phyloP scores from a whole-genome alignment of 2,888 invertebrate genomes.

The Caenorhabditis sp. region DNA sequence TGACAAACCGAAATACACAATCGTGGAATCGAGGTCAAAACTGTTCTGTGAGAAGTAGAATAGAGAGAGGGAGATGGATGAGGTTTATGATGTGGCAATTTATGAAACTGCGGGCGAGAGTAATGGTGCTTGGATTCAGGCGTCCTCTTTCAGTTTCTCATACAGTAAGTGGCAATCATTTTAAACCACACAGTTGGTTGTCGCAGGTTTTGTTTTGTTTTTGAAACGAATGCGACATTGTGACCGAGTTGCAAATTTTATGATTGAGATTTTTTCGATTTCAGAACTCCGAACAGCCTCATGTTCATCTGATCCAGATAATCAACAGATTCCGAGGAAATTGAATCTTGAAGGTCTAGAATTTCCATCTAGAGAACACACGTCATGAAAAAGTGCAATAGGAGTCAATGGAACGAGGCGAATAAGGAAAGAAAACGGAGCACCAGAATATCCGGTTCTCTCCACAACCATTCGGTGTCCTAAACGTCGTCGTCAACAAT shows the following conservation, averaged over 20 bases:
- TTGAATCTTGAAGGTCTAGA: too few species aligned
- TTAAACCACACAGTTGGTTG: too few species aligned
- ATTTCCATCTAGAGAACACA: not conserved
- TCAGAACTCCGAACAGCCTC: not conserved
- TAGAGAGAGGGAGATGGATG: not conserved
- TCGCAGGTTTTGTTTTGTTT: too few species aligned
- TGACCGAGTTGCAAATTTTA: not conserved
- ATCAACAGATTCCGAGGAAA: too few species aligned
- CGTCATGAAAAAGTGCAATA: conserved; percentile 25
- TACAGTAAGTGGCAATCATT: too few species aligned
- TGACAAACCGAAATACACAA: conserved; percentile 9
- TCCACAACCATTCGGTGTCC: not conserved
- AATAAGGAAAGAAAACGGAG: conserved; percentile 11
- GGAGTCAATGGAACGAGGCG: not conserved
- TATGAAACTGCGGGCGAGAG: not conserved
- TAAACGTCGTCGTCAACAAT: conserved; percentile 35
- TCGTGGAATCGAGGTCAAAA: conserved; percentile 42
- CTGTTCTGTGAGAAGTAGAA: not conserved
- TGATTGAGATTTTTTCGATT: not conserved
- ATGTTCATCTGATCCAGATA: too few species aligned
- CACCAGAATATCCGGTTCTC: conserved; percentile 28
- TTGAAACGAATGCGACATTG: too few species aligned
- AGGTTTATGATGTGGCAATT: conserved; percentile 41
- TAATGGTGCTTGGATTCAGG: not conserved
- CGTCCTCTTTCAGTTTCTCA: too few species aligned